Evolutionary conservation across 1,140 invertebrate genomes (phyloP), one percentile per base, ranked within the genome.

Genomic region (Atta texana): DNA sequence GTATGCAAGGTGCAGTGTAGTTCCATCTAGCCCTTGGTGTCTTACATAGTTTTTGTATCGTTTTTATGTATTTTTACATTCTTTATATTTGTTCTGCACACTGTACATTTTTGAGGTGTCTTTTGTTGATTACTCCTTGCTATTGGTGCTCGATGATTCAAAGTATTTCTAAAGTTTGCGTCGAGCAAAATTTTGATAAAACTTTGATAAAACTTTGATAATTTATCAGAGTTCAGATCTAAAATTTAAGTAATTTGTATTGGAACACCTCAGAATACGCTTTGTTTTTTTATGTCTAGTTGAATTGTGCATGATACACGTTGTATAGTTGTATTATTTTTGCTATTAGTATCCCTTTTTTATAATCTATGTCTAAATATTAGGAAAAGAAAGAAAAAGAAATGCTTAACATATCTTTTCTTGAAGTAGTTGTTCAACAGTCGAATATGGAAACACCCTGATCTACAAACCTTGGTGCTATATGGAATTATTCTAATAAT

Each of bases 1-100:
- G 98, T 99, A 97, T 96, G 97, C 96, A 97, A 97, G 96, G 96
- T 97, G 96, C 96, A 96, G 96, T 97, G 96, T 96, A 96, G 95
- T 96, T 96, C 95, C 95, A 96, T 95, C 94, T 95, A 95, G 93
- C 95, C 92, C 92, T 94, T 89, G 92, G 93, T 93, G 92, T 94
- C 90, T 94, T 92, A 91, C 88, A 90, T 93, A 93, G 93, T 93
- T 91, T 89, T 81, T 87, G 86, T 90, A 88, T 91, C 89, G 77
- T 92, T 89, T 92, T 92, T 92, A 88, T 91, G 89, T 93, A 69
- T 93, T 91, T 75, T 84, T 74, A 82, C 80, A 85, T 88, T 91
- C 49, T 51, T 76, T 88, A 85, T 90, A 90, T 28, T 77, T 78
- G 82, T 55, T 86, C 82, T 80, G 74, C 59, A 88, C 76, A 68